Conservation (phyloP, 2,797 vertebrate genomes). For the Phrynocephalus vlangalii region DNA sequence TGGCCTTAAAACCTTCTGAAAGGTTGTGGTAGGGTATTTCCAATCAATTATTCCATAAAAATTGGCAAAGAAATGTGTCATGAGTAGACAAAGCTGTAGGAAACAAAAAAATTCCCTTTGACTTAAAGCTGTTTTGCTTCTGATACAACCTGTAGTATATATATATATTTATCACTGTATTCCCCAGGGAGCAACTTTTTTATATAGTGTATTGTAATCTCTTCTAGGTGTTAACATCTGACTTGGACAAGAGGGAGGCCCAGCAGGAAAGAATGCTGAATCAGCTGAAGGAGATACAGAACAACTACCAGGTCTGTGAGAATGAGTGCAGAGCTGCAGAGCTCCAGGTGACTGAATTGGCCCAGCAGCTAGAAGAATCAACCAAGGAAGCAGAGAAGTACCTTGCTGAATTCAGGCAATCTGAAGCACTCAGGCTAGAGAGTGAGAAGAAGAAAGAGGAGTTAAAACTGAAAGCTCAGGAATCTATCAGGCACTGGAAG, state of each 20-base stretch:
- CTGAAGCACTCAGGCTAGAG: slow-evolving; percentile 83
- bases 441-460: slow-evolving; percentile 86
- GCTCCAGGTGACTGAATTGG: slow-evolving; percentile 80
- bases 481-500: slow-evolving; percentile 90
- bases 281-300: slow-evolving; percentile 88
- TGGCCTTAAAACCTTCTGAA: not conserved
- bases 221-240: slow-evolving; percentile 83
- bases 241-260: slow-evolving; percentile 85
- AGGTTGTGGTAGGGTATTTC: not conserved
- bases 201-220: slow-evolving; percentile 30
- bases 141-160: not conserved
- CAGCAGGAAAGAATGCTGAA: slow-evolving; percentile 89
- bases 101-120: not conserved
- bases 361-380: slow-evolving; percentile 80
- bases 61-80: not conserved
- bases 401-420: slow-evolving; percentile 75
- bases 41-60: slow-evolving; percentile 9
- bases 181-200: slow-evolving; percentile 42
- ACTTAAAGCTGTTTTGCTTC: not conserved
- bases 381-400: slow-evolving; percentile 78
- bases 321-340: slow-evolving; percentile 66
- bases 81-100: not conserved
- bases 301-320: slow-evolving; percentile 78
- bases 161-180: too few relatives aligned
- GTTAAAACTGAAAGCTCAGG: slow-evolving; percentile 89